A percentile compares a stretch with the other conserved stretches of the same genome.
These are phyloP conservation scores for Euglossa dilemma DNA, from an alignment of 1,140 invertebrate species.

Conservation along the genomic window DNA sequence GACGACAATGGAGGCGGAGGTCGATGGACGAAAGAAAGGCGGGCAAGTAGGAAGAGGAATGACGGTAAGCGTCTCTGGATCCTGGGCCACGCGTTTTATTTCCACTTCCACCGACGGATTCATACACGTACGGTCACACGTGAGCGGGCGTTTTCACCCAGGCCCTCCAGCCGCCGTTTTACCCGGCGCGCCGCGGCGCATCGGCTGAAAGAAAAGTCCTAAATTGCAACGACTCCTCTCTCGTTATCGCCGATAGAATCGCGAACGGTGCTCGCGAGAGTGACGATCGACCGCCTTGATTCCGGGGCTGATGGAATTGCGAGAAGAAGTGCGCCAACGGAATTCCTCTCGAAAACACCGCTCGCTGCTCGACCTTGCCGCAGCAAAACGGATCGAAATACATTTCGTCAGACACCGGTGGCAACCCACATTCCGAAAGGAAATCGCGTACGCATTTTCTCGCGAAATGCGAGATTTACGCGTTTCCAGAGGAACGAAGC, in stretches of 20 bases:
- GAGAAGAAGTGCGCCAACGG: neutral
- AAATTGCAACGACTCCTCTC: constrained; percentile 50
- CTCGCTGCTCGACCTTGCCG: neutral
- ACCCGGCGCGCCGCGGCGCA: constrained; percentile 9
- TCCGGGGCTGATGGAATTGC: constrained; percentile 6
- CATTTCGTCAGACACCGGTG: neutral
- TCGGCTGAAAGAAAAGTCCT: constrained; percentile 54
- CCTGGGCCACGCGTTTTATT: constrained; percentile 38
- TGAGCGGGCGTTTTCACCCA: neutral
- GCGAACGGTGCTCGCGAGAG: constrained; percentile 27
- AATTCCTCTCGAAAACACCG: neutral
- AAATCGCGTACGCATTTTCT: neutral
- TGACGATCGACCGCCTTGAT: constrained; percentile 44
- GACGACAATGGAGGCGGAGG: neutral
- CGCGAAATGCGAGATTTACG: neutral
- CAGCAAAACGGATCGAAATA: neutral
- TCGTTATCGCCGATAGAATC: constrained; percentile 58
- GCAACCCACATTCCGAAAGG: neutral
- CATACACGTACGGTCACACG: constrained; percentile 21
- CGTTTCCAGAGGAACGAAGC: neutral
- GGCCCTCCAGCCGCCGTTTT: constrained; percentile 39
- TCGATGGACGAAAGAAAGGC: constrained; percentile 42
- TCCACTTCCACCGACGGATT: neutral
- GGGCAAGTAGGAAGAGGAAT: constrained; percentile 34
- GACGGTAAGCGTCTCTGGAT: constrained; percentile 54